Conservation (phyloP, 1,140 invertebrate species). For the Heliconius hewitsoni region DNA sequence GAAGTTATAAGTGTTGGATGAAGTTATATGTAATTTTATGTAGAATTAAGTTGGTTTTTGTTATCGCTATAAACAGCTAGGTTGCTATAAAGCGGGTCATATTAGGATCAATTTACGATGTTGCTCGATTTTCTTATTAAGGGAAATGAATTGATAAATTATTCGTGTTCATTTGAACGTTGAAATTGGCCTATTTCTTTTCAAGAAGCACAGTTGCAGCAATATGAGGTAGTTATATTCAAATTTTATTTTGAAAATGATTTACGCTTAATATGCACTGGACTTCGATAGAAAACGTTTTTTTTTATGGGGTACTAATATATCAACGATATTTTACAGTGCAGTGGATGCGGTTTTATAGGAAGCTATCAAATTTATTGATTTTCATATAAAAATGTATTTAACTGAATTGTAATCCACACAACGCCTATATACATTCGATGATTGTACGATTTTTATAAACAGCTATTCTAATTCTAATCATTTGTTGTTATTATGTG, state of each 20-base stretch:
- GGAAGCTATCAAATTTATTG: not conserved
- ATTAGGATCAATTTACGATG: slow-evolving; percentile 10
- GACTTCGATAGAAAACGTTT: not conserved
- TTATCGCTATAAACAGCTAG: not conserved
- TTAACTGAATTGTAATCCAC: too few species aligned
- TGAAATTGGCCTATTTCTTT: slow-evolving; percentile 4
- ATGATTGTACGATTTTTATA: too few species aligned
- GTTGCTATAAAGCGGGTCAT: slow-evolving; percentile 8
- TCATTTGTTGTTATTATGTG: too few species aligned
- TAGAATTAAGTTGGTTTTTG: not conserved
- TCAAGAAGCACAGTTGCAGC: not conserved
- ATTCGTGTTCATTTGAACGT: slow-evolving; percentile 3
- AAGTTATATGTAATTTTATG: slow-evolving; percentile 20
- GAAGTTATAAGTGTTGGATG: slow-evolving; percentile 7
- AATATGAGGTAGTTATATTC: not conserved
- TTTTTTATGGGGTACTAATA: not conserved
- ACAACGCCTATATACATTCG: too few species aligned
- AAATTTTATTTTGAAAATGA: not conserved
- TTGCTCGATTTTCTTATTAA: slow-evolving; percentile 7
- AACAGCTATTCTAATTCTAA: too few species aligned
- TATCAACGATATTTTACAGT: not conserved
- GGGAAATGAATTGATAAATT: slow-evolving; percentile 8
- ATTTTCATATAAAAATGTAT: not conserved
- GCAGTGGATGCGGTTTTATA: not conserved
- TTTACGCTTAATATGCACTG: not conserved